Conservation (phyloP, 2,113 vertebrate genomes). For the Aspidoscelis tigris region DNA sequence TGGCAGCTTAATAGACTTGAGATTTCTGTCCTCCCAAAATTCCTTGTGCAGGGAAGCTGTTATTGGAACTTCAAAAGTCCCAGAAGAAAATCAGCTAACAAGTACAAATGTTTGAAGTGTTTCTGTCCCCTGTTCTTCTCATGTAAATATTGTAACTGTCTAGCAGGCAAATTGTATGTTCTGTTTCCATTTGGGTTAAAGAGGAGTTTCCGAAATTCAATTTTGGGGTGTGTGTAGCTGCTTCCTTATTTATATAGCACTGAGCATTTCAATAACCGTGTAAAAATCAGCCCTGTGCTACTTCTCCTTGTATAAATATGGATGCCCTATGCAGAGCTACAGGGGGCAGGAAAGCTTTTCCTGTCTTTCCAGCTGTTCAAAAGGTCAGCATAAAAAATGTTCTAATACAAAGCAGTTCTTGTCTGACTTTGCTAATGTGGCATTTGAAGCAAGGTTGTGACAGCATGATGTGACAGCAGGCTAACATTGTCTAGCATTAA, state of each 20-base stretch:
- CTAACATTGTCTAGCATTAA: slow-evolving; percentile 23
- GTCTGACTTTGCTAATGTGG: slow-evolving; percentile 71
- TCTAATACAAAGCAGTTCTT: slow-evolving; percentile 64
- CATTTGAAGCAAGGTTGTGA: slow-evolving; percentile 70
- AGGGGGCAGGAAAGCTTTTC: slow-evolving; percentile 37
- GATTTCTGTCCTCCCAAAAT: neutral
- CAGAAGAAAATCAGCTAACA: neutral
- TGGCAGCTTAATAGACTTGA: too few relatives aligned
- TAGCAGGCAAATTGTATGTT: neutral
- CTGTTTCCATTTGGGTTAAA: neutral
- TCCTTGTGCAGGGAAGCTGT: neutral
- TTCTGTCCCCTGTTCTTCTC: neutral
- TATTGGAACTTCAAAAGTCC: neutral
- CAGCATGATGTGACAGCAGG: slow-evolving; percentile 65
- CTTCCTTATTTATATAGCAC: neutral
- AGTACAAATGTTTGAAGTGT: neutral
- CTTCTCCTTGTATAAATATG: slow-evolving; percentile 45
- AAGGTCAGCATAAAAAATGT: slow-evolving; percentile 62
- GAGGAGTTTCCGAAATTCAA: slow-evolving; percentile 15
- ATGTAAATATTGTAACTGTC: slow-evolving; percentile 5
- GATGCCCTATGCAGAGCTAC: neutral
- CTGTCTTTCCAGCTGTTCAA: slow-evolving; percentile 54
- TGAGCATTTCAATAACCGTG: slow-evolving; percentile 6
- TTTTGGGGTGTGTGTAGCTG: slow-evolving; percentile 1
- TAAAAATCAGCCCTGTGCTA: neutral